Evolutionary conservation across 2,888 invertebrate genomes (phyloP).

Genomic region (Heliconius erato): DNA sequence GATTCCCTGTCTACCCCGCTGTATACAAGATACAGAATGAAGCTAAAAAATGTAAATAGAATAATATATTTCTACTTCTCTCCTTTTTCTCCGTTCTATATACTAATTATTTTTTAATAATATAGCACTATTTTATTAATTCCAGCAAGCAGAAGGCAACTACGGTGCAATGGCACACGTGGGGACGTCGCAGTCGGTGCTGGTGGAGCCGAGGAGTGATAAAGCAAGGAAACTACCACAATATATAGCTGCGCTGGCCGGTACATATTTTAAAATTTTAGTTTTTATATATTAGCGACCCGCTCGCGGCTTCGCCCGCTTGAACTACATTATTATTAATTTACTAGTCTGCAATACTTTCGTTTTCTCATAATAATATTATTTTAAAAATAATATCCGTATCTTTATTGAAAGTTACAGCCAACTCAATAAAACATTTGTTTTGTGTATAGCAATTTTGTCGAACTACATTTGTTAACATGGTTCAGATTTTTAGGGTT

Average conservation of each 20-base stretch:
- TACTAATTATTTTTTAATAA: neutral
- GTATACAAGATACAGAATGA: no score
- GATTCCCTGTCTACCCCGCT: no score
- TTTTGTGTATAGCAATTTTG: no score
- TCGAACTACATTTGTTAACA: no score
- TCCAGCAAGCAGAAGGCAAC: constrained; percentile 70
- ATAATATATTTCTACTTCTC: neutral
- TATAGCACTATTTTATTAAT: constrained; percentile 51
- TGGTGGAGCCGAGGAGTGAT: constrained; percentile 77
- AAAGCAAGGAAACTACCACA: constrained; percentile 86
- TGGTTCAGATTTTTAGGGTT: no score
- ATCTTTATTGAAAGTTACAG: no score
- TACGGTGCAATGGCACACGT: constrained; percentile 85
- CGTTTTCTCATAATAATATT: no score
- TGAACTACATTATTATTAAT: no score
- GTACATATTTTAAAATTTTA: constrained; percentile 62
- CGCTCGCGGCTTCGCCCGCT: no score
- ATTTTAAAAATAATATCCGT: no score
- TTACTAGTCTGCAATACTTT: no score
- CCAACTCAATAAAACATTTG: no score
- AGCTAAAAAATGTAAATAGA: neutral
- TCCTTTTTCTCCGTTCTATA: neutral
- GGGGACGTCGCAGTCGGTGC: constrained; percentile 86
- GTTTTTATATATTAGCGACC: neutral
- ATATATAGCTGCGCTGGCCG: constrained; percentile 88